Percentiles rank a stretch among this genome's conserved stretches.
Conservation (phyloP, 2,113 vertebrate genomes). For the Sapayoa aenigma region DNA sequence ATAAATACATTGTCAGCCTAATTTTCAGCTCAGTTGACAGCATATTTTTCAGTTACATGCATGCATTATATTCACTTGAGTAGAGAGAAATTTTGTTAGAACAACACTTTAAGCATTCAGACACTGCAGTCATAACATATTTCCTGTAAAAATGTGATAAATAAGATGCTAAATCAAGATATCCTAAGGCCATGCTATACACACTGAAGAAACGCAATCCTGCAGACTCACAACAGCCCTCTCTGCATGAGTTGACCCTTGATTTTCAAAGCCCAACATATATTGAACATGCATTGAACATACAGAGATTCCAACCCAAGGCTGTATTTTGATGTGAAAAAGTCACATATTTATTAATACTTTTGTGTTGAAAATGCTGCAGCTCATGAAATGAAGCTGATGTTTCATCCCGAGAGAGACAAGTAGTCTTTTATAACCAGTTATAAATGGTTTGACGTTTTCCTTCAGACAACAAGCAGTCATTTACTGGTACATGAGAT, state of each 20-base stretch:
- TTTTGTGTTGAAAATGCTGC: background rate
- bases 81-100: background rate
- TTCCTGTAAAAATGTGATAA: background rate
- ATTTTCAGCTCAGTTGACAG: background rate
- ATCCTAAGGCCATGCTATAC: background rate
- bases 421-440: constrained; percentile 7
- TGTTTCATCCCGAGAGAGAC: background rate
- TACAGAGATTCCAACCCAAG: background rate
- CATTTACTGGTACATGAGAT: constrained; percentile 8
- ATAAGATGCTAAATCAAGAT: background rate
- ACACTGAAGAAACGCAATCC: background rate
- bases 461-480: background rate
- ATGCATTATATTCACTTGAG: background rate
- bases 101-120: background rate
- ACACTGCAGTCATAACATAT: background rate
- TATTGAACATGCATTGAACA: background rate
- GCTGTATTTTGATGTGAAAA: background rate
- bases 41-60: background rate
- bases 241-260: background rate
- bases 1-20: background rate
- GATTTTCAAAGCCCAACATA: background rate
- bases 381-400: background rate
- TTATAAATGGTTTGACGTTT: background rate
- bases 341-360: background rate
- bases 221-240: background rate